Evolutionary conservation across 2,797 vertebrate genomes (phyloP).

Genomic region (Capromys pilorides): DNA sequence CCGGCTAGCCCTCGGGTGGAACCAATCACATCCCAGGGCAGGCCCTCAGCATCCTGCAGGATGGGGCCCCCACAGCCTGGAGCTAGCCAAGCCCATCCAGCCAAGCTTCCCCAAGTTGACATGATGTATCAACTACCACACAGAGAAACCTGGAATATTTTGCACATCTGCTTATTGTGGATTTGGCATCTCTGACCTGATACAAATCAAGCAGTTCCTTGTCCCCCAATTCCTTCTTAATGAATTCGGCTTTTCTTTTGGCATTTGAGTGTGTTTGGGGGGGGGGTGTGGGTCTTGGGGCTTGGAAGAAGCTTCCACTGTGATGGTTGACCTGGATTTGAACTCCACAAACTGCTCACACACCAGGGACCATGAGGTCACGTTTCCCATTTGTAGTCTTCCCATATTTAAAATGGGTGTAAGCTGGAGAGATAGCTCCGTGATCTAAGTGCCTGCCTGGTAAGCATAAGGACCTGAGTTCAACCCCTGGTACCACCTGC

Average conservation of each 20-base stretch:
- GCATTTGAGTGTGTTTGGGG: neutral
- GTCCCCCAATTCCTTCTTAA: neutral
- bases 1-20: too few species aligned
- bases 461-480: too few species aligned
- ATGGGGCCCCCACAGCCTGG: too few species aligned
- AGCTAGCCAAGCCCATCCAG: too few species aligned
- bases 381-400: neutral
- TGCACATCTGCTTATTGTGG: neutral
- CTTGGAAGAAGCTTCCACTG: neutral
- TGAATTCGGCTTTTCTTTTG: neutral
- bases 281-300: neutral
- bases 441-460: too few species aligned
- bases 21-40: too few species aligned
- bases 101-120: too few species aligned
- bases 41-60: too few species aligned
- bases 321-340: neutral
- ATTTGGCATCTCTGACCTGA: too few species aligned
- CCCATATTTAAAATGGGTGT: slow-evolving; percentile 12
- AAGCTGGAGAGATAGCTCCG: too few species aligned
- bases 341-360: neutral
- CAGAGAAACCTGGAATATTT: neutral
- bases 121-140: too few species aligned
- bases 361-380: neutral
- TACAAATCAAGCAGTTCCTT: neutral
- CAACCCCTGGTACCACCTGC: too few species aligned